phyloP scores from a whole-genome alignment of 2,888 invertebrate genomes.

The Microdon myrmicae region DNA sequence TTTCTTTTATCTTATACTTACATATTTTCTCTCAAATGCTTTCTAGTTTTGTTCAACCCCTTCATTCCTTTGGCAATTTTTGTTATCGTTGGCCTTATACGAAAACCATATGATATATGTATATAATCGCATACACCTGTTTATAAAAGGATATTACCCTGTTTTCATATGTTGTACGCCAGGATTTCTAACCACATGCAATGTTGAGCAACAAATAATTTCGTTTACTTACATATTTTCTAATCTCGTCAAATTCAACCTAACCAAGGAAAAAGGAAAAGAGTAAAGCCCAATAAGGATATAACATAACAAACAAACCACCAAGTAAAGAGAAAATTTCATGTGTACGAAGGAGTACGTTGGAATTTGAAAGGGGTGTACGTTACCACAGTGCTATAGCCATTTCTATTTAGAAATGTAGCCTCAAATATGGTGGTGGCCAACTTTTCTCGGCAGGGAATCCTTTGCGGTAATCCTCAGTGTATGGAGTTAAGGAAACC shows the following conservation, averaged over 20 bases:
- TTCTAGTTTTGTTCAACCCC: no score
- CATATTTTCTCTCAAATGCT: no score
- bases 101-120: no score
- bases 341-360: constrained; percentile 10
- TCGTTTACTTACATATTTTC: constrained; percentile 1
- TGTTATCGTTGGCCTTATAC: not conserved
- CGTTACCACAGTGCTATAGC: not conserved
- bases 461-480: no score
- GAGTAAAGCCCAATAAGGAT: not conserved
- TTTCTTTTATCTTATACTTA: no score
- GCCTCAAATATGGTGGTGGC: constrained; percentile 6
- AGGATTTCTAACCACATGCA: no score
- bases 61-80: not conserved
- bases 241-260: not conserved
- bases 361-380: constrained; percentile 2
- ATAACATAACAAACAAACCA: not conserved
- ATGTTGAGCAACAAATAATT: constrained; percentile 1
- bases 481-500: constrained; percentile 9
- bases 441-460: no score
- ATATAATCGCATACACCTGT: constrained; percentile 19
- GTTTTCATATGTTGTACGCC: not conserved
- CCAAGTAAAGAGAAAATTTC: constrained; percentile 10
- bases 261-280: constrained; percentile 4
- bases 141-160: constrained; percentile 16
- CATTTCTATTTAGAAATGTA: constrained; percentile 10